A percentile compares a stretch with the other conserved stretches of the same genome.
Conservation (phyloP, 1,140 invertebrate genomes). For the Teleopsis dalmanni region DNA sequence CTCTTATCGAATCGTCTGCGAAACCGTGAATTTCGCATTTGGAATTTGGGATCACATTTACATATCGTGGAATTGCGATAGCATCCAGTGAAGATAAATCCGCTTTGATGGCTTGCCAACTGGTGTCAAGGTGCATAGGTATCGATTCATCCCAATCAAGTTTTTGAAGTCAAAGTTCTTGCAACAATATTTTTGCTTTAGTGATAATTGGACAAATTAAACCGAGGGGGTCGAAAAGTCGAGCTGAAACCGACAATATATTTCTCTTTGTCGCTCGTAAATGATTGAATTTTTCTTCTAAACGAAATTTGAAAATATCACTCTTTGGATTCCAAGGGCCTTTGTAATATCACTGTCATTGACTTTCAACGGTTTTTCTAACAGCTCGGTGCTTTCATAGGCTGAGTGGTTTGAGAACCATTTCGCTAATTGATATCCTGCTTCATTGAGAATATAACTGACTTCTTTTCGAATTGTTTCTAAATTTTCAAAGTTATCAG, state of each 20-base stretch:
- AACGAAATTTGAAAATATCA: slow-evolving; percentile 1
- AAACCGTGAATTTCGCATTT: no score
- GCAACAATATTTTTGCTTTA: slow-evolving; percentile 42
- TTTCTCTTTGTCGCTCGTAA: no score
- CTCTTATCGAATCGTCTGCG: slow-evolving; percentile 30
- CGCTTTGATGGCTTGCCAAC: slow-evolving; percentile 17
- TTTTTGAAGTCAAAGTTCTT: slow-evolving; percentile 39
- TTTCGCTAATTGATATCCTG: background rate
- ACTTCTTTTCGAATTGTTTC: background rate
- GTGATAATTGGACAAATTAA: slow-evolving; percentile 39
- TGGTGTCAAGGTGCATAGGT: slow-evolving; percentile 16
- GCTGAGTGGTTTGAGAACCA: slow-evolving; percentile 5
- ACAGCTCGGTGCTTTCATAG: background rate
- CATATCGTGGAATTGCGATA: slow-evolving; percentile 18
- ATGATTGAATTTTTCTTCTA: background rate
- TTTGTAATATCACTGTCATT: background rate
- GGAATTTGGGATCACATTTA: no score
- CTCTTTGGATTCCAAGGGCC: background rate
- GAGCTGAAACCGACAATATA: slow-evolving; percentile 20
- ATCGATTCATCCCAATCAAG: slow-evolving; percentile 44
- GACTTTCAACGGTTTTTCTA: background rate
- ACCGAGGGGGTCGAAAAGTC: slow-evolving; percentile 46
- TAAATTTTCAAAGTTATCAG: no score
- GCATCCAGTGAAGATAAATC: slow-evolving; percentile 11
- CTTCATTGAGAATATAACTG: background rate